Evolutionary conservation across 2,797 vertebrate species (phyloP).

Genomic region (Anguilla megastoma): DNA sequence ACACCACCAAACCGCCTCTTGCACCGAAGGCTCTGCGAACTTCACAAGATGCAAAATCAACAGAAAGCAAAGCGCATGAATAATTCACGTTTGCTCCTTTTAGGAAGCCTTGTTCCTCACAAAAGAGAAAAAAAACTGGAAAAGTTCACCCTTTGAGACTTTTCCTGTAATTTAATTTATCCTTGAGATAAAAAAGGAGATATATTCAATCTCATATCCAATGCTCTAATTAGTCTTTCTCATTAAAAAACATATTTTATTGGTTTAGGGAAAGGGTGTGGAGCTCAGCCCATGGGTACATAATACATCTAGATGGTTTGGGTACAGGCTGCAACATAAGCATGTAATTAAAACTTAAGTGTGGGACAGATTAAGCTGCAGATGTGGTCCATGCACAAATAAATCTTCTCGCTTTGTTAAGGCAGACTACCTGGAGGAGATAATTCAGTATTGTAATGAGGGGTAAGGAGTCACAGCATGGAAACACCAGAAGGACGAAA

Average conservation of each 20-base stretch:
- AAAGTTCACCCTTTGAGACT: background rate
- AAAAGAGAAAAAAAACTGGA: background rate
- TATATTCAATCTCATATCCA: background rate
- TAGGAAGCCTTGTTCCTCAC: background rate
- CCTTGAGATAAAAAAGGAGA: conserved; percentile 12
- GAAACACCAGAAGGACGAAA: background rate
- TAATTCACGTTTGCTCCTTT: background rate
- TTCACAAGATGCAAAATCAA: conserved; percentile 9
- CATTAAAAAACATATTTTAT: conserved; percentile 18
- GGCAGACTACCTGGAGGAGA: background rate
- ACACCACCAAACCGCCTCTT: background rate
- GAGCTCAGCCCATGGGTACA: conserved; percentile 7
- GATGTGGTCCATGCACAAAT: background rate
- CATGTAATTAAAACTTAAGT: conserved; percentile 22
- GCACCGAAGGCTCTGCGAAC: background rate
- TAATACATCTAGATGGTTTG: background rate
- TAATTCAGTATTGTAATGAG: background rate
- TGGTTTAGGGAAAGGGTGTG: background rate
- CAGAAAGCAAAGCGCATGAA: conserved; percentile 2
- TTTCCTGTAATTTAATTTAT: background rate
- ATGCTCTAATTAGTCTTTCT: conserved; percentile 15
- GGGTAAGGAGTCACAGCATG: background rate
- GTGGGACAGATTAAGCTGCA: background rate
- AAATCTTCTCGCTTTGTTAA: background rate
- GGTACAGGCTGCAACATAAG: background rate